Conservation (phyloP, 2,113 vertebrate genomes). For the Triplophysa siluroides region DNA sequence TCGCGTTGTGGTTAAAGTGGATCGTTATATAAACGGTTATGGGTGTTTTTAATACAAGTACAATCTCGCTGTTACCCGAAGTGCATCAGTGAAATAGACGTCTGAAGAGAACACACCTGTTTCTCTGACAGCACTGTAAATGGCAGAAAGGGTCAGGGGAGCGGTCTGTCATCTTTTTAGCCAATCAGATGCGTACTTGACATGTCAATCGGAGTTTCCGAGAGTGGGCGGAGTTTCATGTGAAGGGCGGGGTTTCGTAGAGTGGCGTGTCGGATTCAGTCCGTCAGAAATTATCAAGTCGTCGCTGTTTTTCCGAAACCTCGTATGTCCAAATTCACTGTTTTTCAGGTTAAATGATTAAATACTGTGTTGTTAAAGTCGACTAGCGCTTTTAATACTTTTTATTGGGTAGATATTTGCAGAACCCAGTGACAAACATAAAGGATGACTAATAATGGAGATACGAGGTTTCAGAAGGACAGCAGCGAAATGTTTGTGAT, state of each 20-base stretch:
- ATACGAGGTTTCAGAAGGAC: no score
- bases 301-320: no score
- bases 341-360: no score
- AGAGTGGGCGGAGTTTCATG: not conserved
- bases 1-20: not conserved
- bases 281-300: no score
- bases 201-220: slow-evolving; percentile 3
- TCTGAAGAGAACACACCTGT: not conserved
- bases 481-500: no score
- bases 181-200: not conserved
- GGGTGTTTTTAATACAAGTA: slow-evolving; percentile 21
- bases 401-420: no score
- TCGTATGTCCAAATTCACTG: no score
- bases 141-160: not conserved
- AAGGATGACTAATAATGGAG: no score
- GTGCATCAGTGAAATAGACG: not conserved
- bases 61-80: not conserved
- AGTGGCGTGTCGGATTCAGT: no score
- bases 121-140: not conserved
- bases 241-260: not conserved
- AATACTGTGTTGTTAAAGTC: no score
- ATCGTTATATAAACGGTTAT: slow-evolving; percentile 69
- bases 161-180: not conserved
- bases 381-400: no score
- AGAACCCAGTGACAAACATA: no score